phyloP scores from a whole-genome alignment of 2,797 vertebrate species.

The Furcifer pardalis region DNA sequence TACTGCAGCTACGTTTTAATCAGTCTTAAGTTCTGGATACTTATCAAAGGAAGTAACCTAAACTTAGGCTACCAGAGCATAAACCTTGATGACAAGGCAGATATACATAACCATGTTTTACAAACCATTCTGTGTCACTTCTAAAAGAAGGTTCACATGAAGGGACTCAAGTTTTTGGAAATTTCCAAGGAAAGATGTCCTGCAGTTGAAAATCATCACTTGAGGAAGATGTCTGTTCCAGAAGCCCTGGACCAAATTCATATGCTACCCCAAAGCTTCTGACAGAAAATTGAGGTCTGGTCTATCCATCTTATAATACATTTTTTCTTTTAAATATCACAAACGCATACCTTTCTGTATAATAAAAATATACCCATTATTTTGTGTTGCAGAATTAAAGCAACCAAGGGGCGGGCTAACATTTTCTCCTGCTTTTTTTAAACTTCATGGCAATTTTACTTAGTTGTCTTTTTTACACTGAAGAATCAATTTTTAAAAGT shows the following conservation, averaged over 20 bases:
- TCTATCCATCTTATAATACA: not conserved
- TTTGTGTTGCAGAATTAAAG: not conserved
- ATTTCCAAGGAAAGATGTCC: not conserved
- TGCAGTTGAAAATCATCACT: not conserved
- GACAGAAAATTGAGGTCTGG: not conserved
- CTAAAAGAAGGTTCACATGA: not conserved
- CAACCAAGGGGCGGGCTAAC: not conserved
- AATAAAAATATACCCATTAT: not conserved
- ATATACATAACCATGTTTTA: too few relatives aligned
- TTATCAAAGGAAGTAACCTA: not conserved
- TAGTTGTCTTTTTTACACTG: not conserved
- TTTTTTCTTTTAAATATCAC: too few relatives aligned
- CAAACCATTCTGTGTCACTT: not conserved
- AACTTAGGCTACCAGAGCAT: not conserved
- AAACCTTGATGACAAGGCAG: not conserved
- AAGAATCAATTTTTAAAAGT: not conserved
- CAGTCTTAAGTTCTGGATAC: not conserved
- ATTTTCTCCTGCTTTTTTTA: not conserved
- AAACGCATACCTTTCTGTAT: not conserved
- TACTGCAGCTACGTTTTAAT: not conserved
- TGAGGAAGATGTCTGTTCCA: not conserved
- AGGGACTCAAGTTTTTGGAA: not conserved
- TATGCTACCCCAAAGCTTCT: not conserved
- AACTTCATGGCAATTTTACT: too few relatives aligned
- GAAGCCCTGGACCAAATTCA: not conserved